Conservation (phyloP, 2,113 vertebrate species). For the Trachemys scripta region DNA sequence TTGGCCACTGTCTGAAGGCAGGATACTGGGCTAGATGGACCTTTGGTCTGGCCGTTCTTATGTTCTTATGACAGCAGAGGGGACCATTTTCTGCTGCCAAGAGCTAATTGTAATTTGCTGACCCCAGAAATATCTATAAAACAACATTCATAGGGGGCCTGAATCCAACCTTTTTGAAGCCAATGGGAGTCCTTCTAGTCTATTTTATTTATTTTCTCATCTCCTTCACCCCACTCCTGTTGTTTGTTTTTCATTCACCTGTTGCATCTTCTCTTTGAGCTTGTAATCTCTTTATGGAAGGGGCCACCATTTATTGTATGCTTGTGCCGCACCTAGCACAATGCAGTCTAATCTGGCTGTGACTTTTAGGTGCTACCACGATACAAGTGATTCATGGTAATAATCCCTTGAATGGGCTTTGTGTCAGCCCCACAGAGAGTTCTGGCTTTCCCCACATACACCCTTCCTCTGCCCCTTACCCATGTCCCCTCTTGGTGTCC, state of each 20-base stretch:
- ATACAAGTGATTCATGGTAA: no score
- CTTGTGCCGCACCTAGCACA: background rate
- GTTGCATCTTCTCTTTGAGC: background rate
- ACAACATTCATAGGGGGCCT: background rate
- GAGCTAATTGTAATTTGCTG: background rate
- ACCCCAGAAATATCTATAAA: background rate
- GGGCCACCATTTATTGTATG: background rate
- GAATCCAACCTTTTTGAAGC: background rate
- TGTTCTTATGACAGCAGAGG: background rate
- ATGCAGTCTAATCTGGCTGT: background rate
- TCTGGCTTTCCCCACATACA: background rate
- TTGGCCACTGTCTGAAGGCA: no score
- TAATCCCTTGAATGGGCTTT: no score
- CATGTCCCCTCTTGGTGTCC: no score
- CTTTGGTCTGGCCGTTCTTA: no score
- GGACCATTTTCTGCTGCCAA: background rate
- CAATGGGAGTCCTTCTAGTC: background rate
- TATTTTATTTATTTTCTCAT: background rate
- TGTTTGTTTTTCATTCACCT: background rate
- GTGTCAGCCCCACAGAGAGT: background rate
- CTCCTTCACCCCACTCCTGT: background rate
- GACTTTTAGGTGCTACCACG: no score
- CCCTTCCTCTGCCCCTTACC: background rate
- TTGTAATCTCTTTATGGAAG: rapidly evolving
- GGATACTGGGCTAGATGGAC: no score